These are phyloP conservation scores for Camptogramma bilineatum DNA, from an alignment of 2,888 invertebrate genomes.

Conservation along the genomic window DNA sequence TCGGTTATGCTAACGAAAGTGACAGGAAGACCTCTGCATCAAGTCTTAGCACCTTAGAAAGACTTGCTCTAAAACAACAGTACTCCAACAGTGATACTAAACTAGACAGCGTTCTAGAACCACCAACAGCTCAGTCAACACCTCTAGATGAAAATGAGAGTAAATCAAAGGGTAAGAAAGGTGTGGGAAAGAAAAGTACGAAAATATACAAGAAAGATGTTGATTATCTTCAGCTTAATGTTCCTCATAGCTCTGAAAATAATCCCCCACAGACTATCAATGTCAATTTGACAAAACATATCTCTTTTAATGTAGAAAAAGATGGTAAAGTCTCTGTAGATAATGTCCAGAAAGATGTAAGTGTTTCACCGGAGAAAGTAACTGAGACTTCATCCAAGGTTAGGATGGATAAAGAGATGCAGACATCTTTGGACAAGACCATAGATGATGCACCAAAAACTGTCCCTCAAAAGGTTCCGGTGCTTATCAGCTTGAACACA, in stretches of 20 bases:
- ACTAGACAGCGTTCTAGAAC: constrained; percentile 63
- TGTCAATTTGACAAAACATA: constrained; percentile 79
- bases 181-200: constrained; percentile 64
- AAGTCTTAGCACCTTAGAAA: constrained; percentile 86
- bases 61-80: constrained; percentile 85
- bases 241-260: constrained; percentile 59
- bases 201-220: constrained; percentile 72
- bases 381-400: constrained; percentile 49
- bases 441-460: constrained; percentile 46
- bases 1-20: constrained; percentile 89
- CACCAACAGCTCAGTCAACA: constrained; percentile 84
- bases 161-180: constrained; percentile 65
- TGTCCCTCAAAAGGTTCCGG: constrained; percentile 59
- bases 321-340: constrained; percentile 68
- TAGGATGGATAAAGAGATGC: constrained; percentile 72
- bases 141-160: constrained; percentile 68
- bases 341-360: constrained; percentile 61
- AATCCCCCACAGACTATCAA: constrained; percentile 66
- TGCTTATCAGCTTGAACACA: constrained; percentile 71
- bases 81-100: constrained; percentile 74
- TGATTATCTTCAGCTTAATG: constrained; percentile 71
- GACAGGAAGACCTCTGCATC: constrained; percentile 80
- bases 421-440: constrained; percentile 63
- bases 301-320: constrained; percentile 78
- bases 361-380: constrained; percentile 63